These are phyloP conservation scores for Semnornis frantzii DNA, from an alignment of 2,113 vertebrate genomes.

Conservation along the genomic window DNA sequence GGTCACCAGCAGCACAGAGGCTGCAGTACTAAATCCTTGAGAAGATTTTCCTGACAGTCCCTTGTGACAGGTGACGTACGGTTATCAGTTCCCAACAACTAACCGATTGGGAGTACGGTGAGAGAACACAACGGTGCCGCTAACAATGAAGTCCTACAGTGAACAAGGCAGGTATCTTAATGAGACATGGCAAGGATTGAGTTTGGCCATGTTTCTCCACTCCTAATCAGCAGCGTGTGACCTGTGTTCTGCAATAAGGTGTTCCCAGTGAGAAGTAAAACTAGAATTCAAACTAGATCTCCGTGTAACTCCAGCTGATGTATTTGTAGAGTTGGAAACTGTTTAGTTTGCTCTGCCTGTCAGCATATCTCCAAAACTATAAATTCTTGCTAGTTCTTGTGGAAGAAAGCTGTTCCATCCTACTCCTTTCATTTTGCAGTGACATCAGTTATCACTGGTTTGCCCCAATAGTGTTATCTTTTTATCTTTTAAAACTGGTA, in stretches of 20 bases:
- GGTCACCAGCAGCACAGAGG: neutral
- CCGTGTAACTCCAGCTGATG: neutral
- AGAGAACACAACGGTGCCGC: neutral
- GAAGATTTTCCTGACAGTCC: neutral
- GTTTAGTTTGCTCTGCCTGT: neutral
- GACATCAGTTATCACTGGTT: neutral
- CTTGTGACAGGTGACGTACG: neutral
- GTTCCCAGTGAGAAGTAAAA: neutral
- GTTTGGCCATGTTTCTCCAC: neutral
- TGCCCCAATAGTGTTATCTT: neutral
- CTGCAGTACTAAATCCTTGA: neutral
- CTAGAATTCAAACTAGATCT: neutral
- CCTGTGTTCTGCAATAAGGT: neutral
- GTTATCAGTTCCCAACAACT: neutral
- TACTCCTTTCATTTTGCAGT: neutral
- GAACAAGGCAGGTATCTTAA: neutral
- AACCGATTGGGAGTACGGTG: neutral
- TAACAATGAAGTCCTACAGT: neutral
- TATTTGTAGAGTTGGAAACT: neutral
- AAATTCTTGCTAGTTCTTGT: neutral
- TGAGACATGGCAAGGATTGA: neutral
- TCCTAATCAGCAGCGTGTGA: neutral
- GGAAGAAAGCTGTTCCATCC: neutral
- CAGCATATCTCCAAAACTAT: neutral
- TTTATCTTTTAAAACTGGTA: neutral